phyloP scores from a whole-genome alignment of 92 coral and sea anemone genomes.

The Parazoanthus swiftii region DNA sequence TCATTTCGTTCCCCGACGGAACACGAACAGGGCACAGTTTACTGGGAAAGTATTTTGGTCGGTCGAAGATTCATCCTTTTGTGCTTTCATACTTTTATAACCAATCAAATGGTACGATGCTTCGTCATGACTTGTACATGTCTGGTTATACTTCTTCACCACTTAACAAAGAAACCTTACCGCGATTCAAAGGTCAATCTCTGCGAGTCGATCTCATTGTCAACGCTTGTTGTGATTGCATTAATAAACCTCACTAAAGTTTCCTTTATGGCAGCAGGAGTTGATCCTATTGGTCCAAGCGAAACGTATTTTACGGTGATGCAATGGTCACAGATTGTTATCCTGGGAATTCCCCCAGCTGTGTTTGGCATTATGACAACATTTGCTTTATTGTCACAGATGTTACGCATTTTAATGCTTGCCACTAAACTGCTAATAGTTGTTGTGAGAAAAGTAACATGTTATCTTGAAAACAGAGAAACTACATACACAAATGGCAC shows the following conservation, averaged over 20 bases:
- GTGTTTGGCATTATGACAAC: neutral
- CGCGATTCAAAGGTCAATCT: conserved; percentile 44
- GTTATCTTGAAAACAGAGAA: neutral
- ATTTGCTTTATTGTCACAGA: conserved; percentile 38
- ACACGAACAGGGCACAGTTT: conserved; percentile 30
- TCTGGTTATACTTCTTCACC: conserved; percentile 39
- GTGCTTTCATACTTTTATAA: conserved; percentile 30
- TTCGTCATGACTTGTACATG: conserved; percentile 25
- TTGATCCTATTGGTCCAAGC: conserved; percentile 41
- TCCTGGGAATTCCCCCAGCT: conserved; percentile 34
- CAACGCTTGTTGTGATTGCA: conserved; percentile 32
- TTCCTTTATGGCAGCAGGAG: conserved; percentile 28
- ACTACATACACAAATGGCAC: neutral
- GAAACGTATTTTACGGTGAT: neutral
- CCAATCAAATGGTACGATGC: conserved; percentile 9
- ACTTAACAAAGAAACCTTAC: conserved; percentile 28
- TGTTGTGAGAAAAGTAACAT: neutral
- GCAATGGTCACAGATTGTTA: conserved; percentile 34
- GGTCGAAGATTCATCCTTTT: conserved; percentile 44
- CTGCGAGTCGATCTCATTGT: conserved; percentile 35
- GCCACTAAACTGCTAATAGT: neutral
- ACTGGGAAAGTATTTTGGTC: conserved; percentile 50
- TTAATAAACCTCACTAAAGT: conserved; percentile 39
- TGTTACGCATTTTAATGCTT: neutral
- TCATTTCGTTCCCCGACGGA: conserved; percentile 27